A percentile compares a stretch with the other conserved stretches of the same genome.
These are phyloP conservation scores for Cataglyphis hispanica DNA, from an alignment of 1,140 invertebrate species.

Conservation along the genomic window DNA sequence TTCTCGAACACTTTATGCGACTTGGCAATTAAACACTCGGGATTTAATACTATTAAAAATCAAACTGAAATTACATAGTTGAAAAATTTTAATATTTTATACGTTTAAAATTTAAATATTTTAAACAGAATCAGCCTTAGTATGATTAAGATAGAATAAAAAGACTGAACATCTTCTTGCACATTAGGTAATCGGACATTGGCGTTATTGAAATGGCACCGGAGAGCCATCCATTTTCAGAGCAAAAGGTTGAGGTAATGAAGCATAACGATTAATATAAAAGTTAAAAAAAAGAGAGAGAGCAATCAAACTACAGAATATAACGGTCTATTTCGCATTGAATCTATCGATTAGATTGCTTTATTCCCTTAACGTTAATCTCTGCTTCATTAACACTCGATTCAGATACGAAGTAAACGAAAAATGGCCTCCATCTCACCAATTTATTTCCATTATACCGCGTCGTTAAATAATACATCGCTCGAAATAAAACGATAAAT, in stretches of 20 bases:
- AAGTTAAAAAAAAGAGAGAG: constrained; percentile 2
- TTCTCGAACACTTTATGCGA: constrained; percentile 26
- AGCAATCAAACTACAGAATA: constrained; percentile 50
- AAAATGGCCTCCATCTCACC: not conserved
- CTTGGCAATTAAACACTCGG: constrained; percentile 9
- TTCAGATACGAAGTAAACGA: not conserved
- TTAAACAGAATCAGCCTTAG: not conserved
- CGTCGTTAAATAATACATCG: constrained; percentile 29
- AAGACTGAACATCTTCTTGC: constrained; percentile 28
- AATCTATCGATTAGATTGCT: constrained; percentile 49
- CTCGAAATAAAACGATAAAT: constrained; percentile 5
- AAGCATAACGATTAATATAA: constrained; percentile 55
- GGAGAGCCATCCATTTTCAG: constrained; percentile 36
- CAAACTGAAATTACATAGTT: not conserved
- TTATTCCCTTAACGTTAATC: constrained; percentile 44
- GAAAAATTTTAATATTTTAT: constrained; percentile 4
- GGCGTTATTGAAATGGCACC: constrained; percentile 23
- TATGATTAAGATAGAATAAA: not conserved
- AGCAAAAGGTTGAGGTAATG: constrained; percentile 32
- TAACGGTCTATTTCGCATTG: constrained; percentile 59
- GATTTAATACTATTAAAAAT: constrained; percentile 3
- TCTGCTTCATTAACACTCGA: constrained; percentile 59
- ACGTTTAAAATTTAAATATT: constrained; percentile 2
- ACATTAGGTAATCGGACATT: constrained; percentile 34
- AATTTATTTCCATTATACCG: constrained; percentile 15